These are phyloP conservation scores for Magallana ariakensis DNA, from an alignment of 1,140 invertebrate genomes.

Conservation along the genomic window DNA sequence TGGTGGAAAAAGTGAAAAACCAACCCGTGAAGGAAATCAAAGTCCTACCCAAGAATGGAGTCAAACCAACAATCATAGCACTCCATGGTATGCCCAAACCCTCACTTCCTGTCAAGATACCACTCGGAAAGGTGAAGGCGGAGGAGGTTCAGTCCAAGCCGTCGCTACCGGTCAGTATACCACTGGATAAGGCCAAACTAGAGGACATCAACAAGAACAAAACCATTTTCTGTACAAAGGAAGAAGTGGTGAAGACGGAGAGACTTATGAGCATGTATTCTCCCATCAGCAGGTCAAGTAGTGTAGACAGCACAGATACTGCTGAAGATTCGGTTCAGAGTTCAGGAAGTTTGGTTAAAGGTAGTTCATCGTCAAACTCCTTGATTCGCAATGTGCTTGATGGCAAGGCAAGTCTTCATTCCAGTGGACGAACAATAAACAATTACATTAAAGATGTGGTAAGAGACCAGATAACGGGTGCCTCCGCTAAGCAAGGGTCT, in stretches of 20 bases:
- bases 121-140: not conserved
- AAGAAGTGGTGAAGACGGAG: not conserved
- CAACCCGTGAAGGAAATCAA: not conserved
- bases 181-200: conserved; percentile 50
- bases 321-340: conserved; percentile 44
- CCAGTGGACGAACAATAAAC: conserved; percentile 38
- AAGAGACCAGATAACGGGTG: conserved; percentile 33
- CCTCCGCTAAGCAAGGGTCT: not conserved
- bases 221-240: not conserved
- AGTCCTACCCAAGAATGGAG: conserved; percentile 36
- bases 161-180: conserved; percentile 54
- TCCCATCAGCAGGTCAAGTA: conserved; percentile 86
- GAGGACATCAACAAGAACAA: conserved; percentile 50
- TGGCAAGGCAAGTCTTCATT: not conserved
- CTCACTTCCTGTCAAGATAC: conserved; percentile 25
- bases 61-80: conserved; percentile 20
- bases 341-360: not conserved
- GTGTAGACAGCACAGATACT: conserved; percentile 81
- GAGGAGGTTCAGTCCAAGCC: conserved; percentile 23
- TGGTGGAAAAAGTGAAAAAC: conserved; percentile 24
- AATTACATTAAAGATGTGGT: conserved; percentile 52
- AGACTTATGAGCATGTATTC: conserved; percentile 81
- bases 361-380: not conserved
- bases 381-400: not conserved
- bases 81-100: not conserved